These are phyloP conservation scores for Gymnoscopelus braueri DNA, from an alignment of 2,797 vertebrate genomes.

Conservation along the genomic window DNA sequence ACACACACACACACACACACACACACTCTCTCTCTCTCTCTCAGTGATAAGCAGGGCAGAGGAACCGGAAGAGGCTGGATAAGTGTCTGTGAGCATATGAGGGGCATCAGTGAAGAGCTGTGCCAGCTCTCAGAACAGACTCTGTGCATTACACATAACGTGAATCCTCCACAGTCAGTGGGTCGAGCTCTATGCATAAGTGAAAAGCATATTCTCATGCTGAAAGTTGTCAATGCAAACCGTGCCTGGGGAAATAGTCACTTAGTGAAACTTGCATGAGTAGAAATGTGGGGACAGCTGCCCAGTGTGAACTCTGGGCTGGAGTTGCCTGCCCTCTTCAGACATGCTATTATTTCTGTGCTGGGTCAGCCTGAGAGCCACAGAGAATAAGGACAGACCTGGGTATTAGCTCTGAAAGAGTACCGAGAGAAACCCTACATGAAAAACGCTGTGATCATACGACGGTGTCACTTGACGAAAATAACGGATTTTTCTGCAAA, in stretches of 20 bases:
- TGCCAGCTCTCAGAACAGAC: conserved; percentile 31
- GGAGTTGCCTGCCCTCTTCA: conserved; percentile 47
- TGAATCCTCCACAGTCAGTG: conserved; percentile 3
- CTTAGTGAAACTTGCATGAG: conserved; percentile 41
- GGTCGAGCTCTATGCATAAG: conserved; percentile 22
- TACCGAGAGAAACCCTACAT: no score
- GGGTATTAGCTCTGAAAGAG: neutral
- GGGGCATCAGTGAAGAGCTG: conserved; percentile 22
- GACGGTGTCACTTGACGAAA: no score
- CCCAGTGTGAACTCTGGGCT: conserved; percentile 24
- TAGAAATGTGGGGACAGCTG: conserved; percentile 19
- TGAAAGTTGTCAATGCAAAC: conserved; percentile 3
- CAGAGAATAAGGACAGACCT: neutral
- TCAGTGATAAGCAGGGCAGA: conserved; percentile 44
- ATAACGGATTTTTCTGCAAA: no score
- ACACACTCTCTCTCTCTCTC: conserved; percentile 4
- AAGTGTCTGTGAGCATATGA: conserved; percentile 47
- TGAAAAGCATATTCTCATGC: conserved; percentile 15
- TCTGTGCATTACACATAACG: conserved; percentile 3
- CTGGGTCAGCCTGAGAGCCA: neutral
- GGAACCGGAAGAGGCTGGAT: conserved; percentile 54
- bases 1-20: conserved; percentile 3
- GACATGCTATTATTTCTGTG: conserved; percentile 19
- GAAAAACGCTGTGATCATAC: no score
- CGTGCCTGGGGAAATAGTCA: conserved; percentile 61